Conservation (phyloP, 2,888 invertebrate genomes). For the Bombyx huttoni region DNA sequence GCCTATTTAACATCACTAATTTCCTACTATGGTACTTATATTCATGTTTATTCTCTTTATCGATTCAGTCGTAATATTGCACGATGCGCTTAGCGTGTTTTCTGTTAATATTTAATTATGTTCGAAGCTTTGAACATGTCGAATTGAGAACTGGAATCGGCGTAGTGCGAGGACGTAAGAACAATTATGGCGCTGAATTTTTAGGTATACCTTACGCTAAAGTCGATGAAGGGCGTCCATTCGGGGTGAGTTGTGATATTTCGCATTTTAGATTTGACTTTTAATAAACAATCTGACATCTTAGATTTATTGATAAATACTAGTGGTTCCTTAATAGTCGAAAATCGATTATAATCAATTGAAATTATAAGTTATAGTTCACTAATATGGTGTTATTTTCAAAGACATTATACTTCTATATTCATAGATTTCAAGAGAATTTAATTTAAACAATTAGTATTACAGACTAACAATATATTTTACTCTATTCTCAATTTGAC, state of each 20-base stretch:
- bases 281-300: too few species aligned
- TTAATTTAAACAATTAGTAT: too few species aligned
- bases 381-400: too few species aligned
- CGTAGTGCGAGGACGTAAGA: slow-evolving; percentile 21
- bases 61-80: background rate
- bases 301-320: too few species aligned
- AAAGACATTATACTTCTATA: too few species aligned
- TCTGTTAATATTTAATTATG: background rate
- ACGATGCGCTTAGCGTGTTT: background rate
- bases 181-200: slow-evolving; percentile 27
- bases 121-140: background rate
- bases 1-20: background rate
- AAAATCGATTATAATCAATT: too few species aligned
- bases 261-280: background rate
- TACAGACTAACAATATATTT: too few species aligned
- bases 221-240: slow-evolving; percentile 34
- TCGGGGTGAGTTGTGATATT: slow-evolving; percentile 31
- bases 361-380: too few species aligned
- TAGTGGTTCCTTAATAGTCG: too few species aligned
- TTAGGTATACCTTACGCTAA: slow-evolving; percentile 45
- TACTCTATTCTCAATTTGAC: too few species aligned
- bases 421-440: too few species aligned
- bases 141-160: slow-evolving; percentile 24
- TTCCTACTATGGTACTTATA: background rate
- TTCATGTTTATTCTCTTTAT: background rate